Percentiles rank a stretch among this genome's conserved stretches.
phyloP scores from a whole-genome alignment of 2,113 vertebrate genomes.

The Marmota monax region DNA sequence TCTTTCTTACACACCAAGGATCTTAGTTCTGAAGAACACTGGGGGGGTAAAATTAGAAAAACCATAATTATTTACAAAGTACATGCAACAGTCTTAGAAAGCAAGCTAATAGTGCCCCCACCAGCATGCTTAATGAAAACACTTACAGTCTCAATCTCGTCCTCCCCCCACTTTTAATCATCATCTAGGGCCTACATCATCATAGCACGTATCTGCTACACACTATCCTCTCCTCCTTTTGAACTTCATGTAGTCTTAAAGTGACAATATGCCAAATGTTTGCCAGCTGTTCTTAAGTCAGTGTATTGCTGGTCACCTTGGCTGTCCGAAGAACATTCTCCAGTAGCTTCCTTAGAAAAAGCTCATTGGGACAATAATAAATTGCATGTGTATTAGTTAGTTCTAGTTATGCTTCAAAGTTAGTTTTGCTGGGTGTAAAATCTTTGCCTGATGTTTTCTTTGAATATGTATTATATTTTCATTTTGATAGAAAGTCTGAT shows the following conservation, averaged over 20 bases:
- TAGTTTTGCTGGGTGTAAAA: slow-evolving; percentile 54
- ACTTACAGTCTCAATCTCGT: background rate
- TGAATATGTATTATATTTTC: background rate
- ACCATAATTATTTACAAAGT: background rate
- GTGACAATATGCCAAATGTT: background rate
- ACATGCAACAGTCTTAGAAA: background rate
- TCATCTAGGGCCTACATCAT: background rate
- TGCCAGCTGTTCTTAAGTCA: background rate
- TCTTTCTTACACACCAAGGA: slow-evolving; percentile 3
- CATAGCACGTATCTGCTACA: background rate
- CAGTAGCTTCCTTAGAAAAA: background rate
- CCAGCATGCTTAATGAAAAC: background rate
- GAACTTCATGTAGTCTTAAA: background rate
- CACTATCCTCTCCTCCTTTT: background rate
- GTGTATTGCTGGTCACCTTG: background rate
- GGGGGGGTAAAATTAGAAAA: background rate
- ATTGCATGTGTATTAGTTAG: background rate
- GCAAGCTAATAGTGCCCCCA: background rate
- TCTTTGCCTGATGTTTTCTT: background rate
- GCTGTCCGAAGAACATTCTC: background rate
- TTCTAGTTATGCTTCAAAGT: background rate
- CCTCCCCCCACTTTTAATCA: background rate
- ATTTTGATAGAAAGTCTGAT: background rate
- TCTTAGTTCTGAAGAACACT: background rate
- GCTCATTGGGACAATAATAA: background rate